Conservation (phyloP, 2,797 vertebrate genomes). For the Dryobates pubescens region DNA sequence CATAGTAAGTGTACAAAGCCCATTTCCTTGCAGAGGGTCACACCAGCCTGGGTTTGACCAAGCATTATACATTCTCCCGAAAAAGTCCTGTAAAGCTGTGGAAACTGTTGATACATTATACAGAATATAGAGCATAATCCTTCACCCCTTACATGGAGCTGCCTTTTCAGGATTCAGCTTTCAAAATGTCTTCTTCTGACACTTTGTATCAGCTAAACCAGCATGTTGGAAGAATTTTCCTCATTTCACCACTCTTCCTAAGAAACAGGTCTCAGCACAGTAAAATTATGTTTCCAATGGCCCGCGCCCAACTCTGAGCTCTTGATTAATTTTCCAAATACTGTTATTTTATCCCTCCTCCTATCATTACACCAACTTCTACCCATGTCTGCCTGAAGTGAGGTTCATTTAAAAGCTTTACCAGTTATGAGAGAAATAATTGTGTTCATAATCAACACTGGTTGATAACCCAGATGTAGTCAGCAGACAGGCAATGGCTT, state of each 20-base stretch:
- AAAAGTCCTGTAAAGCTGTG: background rate
- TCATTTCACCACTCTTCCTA: background rate
- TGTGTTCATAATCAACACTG: background rate
- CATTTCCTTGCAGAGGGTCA: background rate
- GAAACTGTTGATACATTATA: background rate
- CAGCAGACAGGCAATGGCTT: background rate
- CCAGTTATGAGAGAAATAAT: background rate
- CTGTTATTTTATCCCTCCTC: background rate
- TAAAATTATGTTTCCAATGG: background rate
- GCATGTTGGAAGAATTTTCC: background rate
- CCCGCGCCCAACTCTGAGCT: background rate
- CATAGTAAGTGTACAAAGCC: background rate
- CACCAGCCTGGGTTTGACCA: background rate
- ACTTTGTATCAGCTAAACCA: background rate
- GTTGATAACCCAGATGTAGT: background rate
- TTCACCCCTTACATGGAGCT: background rate
- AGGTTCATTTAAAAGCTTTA: background rate
- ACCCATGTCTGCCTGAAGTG: background rate
- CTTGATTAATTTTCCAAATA: background rate
- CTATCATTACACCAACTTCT: background rate
- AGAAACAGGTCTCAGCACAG: background rate
- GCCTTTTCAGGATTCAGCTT: background rate
- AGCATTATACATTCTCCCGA: background rate
- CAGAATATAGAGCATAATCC: background rate
- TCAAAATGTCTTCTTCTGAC: background rate